Base-by-base conservation (phyloP, 1,140 invertebrate genomes). In the Neodiprion fabricii region DNA sequence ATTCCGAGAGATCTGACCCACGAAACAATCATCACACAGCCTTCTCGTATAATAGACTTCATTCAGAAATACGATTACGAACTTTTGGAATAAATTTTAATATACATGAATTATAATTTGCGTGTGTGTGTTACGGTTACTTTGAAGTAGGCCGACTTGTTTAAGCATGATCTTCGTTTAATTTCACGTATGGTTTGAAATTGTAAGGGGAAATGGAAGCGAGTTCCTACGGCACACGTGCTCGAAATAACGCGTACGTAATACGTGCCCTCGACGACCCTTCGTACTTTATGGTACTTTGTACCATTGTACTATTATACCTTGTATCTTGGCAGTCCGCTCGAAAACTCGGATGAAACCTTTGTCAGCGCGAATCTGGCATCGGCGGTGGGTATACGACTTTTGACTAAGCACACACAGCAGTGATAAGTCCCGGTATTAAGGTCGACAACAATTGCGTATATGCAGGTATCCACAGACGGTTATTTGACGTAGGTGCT, bases 1-100 rank as follows among this genome's bases (percentile, higher is more conserved):
- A 61, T 61, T 61, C 53, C 67, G 12, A 23, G 67, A 69, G 67
- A 23, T 47, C 40, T 69, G 67, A 69, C 67, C 67, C 67, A 23
- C 67, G n/a, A 69, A 69, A 69, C 67, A 69, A 69, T 69, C 67
- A 69, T 69, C 11, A 21, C 17, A 21, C 2, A 65, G 14, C 23
- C 12, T 69, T 5, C 40, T 21, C 67, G 23, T 23, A 69, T 47
- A 69, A 69, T 69, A 69, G 67, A 21, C 40, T 21, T 21, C 67
- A 69, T 69, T 69, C 21, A 69, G 67, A 69, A 10, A 8, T 21
- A 9, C 53, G 53, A 61, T 40, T 61, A 61, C 53, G 53, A 17
- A 61, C 53, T 61, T 61, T 61, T 12, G 53, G 53, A 40, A 40
- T 61, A 61, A 4, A 17, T 12, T 61, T 14, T 61, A 61, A 61